Evolutionary conservation across 2,888 invertebrate species (phyloP).

Genomic region (Rhingia rostrata): DNA sequence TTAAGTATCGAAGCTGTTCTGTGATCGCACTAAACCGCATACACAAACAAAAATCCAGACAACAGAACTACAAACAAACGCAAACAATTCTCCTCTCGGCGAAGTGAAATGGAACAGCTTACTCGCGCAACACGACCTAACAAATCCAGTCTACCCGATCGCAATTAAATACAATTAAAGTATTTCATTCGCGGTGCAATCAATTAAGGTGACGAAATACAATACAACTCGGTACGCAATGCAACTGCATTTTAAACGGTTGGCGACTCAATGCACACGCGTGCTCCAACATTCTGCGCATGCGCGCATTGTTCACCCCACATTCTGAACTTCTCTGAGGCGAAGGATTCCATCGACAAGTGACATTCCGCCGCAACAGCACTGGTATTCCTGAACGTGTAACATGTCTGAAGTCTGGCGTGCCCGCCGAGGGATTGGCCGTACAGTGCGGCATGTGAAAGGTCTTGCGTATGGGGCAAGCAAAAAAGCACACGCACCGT

Average conservation of each 20-base stretch:
- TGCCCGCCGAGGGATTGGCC: conserved; percentile 50
- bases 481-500: conserved; percentile 6
- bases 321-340: not conserved
- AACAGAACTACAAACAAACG: not conserved
- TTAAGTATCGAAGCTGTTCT: not conserved
- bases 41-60: not conserved
- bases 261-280: conserved; percentile 33
- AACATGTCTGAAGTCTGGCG: conserved; percentile 48
- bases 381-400: conserved; percentile 35
- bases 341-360: conserved; percentile 48
- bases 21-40: not conserved
- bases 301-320: conserved; percentile 6
- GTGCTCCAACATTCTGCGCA: conserved; percentile 51
- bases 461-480: conserved; percentile 37
- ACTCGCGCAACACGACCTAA: not conserved
- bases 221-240: conserved; percentile 41
- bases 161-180: conserved; percentile 70
- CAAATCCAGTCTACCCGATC: conserved; percentile 30
- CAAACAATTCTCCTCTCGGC: conserved; percentile 18
- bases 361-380: conserved; percentile 44
- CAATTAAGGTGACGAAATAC: conserved; percentile 71
- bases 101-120: conserved; percentile 19
- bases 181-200: conserved; percentile 60
- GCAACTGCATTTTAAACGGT: conserved; percentile 59
- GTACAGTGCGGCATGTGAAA: conserved; percentile 63